These are phyloP conservation scores for Akabosia matsudoensis DNA, from an alignment of 1,140 invertebrate species.

Conservation along the genomic window DNA sequence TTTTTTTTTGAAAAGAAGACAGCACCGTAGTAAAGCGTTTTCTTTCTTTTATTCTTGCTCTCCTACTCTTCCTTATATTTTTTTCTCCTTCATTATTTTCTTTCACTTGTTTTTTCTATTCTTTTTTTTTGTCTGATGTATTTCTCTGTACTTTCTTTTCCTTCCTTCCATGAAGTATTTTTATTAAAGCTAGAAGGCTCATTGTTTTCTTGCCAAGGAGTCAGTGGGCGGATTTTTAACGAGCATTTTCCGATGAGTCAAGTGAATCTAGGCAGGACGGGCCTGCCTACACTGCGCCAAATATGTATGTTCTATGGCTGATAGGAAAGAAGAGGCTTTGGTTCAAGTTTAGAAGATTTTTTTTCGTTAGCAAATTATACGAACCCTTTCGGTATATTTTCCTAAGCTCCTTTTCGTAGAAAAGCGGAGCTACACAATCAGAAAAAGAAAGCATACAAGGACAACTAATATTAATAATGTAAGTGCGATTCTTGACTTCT, in stretches of 20 bases:
- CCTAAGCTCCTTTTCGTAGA: no score
- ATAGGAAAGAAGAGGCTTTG: no score
- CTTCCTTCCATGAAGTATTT: neutral
- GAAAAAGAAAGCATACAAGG: neutral
- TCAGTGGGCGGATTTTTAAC: constrained; percentile 20
- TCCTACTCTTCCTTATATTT: neutral
- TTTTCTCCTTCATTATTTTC: constrained; percentile 22
- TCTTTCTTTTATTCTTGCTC: neutral
- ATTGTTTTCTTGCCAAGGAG: constrained; percentile 20
- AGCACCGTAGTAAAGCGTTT: neutral
- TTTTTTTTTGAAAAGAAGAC: neutral
- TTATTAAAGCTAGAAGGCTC: neutral
- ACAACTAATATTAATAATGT: constrained; percentile 12
- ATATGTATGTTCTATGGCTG: neutral
- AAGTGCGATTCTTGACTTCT: neutral
- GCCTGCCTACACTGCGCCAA: neutral
- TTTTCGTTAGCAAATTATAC: no score
- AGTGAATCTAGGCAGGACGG: constrained; percentile 8
- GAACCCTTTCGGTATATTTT: no score
- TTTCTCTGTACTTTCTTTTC: neutral
- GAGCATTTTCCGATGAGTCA: constrained; percentile 23
- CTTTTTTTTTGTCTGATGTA: no score
- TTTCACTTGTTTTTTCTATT: constrained; percentile 9
- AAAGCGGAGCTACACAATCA: no score
- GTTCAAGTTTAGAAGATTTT: no score